A percentile compares a stretch with the other conserved stretches of the same genome.
Conservation (phyloP, 2,797 vertebrate genomes). For the Poeciliopsis infans region DNA sequence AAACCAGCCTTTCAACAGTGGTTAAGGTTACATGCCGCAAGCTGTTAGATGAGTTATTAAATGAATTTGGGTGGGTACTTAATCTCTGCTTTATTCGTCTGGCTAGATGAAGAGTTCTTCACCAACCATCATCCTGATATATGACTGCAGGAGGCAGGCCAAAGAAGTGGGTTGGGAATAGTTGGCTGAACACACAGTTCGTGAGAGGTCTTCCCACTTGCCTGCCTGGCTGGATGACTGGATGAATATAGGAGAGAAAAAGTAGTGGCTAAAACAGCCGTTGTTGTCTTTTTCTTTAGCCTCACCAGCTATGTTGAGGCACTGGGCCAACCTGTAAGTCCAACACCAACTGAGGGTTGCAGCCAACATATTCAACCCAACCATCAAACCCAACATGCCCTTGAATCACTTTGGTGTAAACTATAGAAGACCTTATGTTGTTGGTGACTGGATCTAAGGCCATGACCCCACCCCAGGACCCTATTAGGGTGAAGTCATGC, state of each 20-base stretch:
- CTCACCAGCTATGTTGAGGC: slow-evolving; percentile 56
- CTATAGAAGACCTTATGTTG: slow-evolving; percentile 34
- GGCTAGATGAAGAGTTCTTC: slow-evolving; percentile 62
- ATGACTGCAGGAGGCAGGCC: slow-evolving; percentile 60
- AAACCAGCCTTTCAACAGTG: slow-evolving; percentile 52
- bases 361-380: slow-evolving; percentile 43
- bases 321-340: slow-evolving; percentile 55
- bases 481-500: slow-evolving; percentile 35
- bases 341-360: slow-evolving; percentile 39
- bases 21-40: slow-evolving; percentile 46
- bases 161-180: slow-evolving; percentile 61
- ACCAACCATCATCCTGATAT: slow-evolving; percentile 69
- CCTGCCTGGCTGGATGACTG: slow-evolving; percentile 42
- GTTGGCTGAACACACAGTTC: slow-evolving; percentile 70
- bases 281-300: slow-evolving; percentile 64
- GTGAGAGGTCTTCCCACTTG: slow-evolving; percentile 57
- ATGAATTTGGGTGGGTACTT: slow-evolving; percentile 65
- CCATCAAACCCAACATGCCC: slow-evolving; percentile 37
- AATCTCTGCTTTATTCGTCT: slow-evolving; percentile 73
- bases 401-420: slow-evolving; percentile 43
- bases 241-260: slow-evolving; percentile 37
- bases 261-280: slow-evolving; percentile 53
- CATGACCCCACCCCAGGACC: slow-evolving; percentile 34
- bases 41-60: slow-evolving; percentile 68
- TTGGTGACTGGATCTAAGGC: slow-evolving; percentile 42